Base-by-base conservation (phyloP, 2,113 vertebrate species). In the Chloropsis hardwickii region DNA sequence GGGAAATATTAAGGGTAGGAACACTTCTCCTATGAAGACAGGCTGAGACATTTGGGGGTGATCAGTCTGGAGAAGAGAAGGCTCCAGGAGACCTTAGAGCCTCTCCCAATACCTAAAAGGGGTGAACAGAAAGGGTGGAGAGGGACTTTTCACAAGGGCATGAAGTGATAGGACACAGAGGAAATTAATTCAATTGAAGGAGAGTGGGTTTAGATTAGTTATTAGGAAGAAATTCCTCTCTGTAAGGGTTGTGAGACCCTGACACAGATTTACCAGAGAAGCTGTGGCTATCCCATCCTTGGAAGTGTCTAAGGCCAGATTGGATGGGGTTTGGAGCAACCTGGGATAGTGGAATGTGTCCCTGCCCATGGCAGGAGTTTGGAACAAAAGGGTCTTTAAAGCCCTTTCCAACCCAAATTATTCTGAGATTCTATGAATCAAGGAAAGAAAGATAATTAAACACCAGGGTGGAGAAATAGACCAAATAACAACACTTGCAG, bases 261-360 rank as follows among this genome's bases (percentile, higher is more conserved):
- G 61, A 39, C n/a, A 74, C 11, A 40, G 53, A 1, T 4, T n/a
- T 2, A 16, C 33, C 45, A 74, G 45, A 67, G 53, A 39, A 66
- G 39, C 11, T 74, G 28, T 53, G 60, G 39, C 1, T 66, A 24
- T 2, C 3, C 29, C 40, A 47, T 22, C 28, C 16, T 45, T 60
- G 23, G 33, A 58, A 81, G 23, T n/a, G 33, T 39, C 0, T 53
- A 74, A 53, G 23, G 20, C 23, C 77, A 67, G 28, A 1, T 0
- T 60, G 61, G 20, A 18, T 1, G 0, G n/a, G 21, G 13, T 5
- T 74, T 24, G 47, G 14, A 60, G 6, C 16, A 74, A 2, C 6
- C 28, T 74, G 53, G 39, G 1, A 1, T 6, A 17, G 13, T 27
- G 61, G 20, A 40, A 67, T 5, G 5, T 40, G 45, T 40, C 20